Conservation (phyloP, 2,113 vertebrate species). For the Halcyon senegalensis region DNA sequence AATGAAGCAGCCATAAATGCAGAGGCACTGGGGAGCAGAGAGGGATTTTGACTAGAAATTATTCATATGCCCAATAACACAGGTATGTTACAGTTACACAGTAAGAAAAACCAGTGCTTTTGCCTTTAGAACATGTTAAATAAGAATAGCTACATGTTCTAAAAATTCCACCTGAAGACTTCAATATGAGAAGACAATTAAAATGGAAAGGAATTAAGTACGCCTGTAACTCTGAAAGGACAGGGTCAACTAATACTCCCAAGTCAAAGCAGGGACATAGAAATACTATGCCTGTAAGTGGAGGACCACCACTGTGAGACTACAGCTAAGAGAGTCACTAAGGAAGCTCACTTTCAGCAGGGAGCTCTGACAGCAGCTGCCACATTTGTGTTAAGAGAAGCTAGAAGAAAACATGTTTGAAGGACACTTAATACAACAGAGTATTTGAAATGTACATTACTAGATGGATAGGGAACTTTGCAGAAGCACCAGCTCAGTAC, state of each 20-base stretch:
- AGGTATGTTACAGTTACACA: not conserved
- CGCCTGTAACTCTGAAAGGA: not conserved
- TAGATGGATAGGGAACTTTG: not conserved
- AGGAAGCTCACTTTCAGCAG: not conserved
- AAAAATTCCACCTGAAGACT: not conserved
- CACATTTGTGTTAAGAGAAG: not conserved
- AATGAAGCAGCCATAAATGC: not conserved
- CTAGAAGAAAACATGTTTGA: not conserved
- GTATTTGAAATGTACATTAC: not conserved
- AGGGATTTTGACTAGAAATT: not conserved
- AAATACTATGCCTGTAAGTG: not conserved
- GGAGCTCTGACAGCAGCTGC: not conserved
- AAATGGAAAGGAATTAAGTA: not conserved
- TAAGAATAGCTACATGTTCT: not conserved
- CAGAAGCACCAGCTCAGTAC: not conserved
- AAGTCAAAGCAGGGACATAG: not conserved
- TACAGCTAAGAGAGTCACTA: not conserved
- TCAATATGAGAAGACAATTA: not conserved
- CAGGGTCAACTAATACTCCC: not conserved
- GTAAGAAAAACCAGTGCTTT: not conserved
- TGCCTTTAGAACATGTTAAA: not conserved
- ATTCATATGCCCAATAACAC: not conserved
- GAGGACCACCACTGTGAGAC: not conserved
- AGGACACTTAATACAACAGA: not conserved
- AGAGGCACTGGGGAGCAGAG: not conserved